Evolutionary conservation across 2,113 vertebrate genomes (phyloP).

Genomic region (Dipodomys spectabilis): DNA sequence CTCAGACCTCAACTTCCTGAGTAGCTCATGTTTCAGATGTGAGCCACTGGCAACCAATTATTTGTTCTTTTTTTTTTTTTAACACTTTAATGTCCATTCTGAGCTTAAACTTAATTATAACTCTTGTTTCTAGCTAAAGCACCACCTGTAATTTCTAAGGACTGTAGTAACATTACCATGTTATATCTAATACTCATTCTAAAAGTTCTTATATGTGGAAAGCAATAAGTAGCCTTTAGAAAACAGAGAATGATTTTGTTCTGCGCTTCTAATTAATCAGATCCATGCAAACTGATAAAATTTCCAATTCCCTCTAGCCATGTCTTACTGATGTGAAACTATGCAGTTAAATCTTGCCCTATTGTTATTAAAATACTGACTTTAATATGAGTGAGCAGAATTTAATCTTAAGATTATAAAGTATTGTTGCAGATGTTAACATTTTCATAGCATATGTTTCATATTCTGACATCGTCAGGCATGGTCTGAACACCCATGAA

Average conservation of each 20-base stretch:
- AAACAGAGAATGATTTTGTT: neutral
- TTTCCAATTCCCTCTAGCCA: neutral
- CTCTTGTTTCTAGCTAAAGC: neutral
- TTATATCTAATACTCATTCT: neutral
- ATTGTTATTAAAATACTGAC: slow-evolving; percentile 24
- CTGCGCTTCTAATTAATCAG: slow-evolving; percentile 32
- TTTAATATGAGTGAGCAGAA: slow-evolving; percentile 30
- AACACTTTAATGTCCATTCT: neutral
- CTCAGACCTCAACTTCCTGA: too few species aligned
- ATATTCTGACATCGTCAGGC: slow-evolving; percentile 6
- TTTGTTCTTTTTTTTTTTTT: neutral
- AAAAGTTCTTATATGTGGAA: neutral
- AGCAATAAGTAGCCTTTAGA: neutral
- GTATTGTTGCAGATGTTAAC: slow-evolving; percentile 55
- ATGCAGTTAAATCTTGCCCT: neutral
- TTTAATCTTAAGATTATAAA: neutral
- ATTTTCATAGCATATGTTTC: slow-evolving; percentile 54
- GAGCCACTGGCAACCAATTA: too few species aligned
- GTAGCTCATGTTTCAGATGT: too few species aligned
- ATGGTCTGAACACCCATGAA: slow-evolving; percentile 19
- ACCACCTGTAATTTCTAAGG: slow-evolving; percentile 16
- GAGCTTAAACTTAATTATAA: neutral
- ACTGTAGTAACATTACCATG: neutral
- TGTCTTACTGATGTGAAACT: slow-evolving; percentile 27
- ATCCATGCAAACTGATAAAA: slow-evolving; percentile 17